A percentile compares a stretch with the other conserved stretches of the same genome.
Evolutionary conservation across 1,140 invertebrate species (phyloP).

Genomic region (Drosophila azteca): DNA sequence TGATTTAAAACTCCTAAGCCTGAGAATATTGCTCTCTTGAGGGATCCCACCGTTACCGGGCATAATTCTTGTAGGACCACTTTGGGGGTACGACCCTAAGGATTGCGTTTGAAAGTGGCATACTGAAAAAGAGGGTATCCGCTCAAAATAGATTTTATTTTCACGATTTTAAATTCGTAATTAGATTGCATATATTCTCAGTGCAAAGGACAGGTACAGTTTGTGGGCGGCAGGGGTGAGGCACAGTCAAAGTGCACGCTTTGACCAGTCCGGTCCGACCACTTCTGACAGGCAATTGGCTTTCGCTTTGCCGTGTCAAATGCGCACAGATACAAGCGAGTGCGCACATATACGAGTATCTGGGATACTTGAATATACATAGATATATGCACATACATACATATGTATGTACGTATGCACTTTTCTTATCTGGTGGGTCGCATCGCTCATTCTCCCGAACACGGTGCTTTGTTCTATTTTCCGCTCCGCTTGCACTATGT

Average conservation of each 20-base stretch:
- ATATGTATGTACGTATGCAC: constrained; percentile 16
- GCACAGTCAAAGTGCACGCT: constrained; percentile 29
- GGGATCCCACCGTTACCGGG: too few species aligned
- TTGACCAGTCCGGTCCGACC: constrained; percentile 21
- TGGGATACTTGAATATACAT: neutral
- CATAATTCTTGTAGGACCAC: too few species aligned
- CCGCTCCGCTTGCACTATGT: constrained; percentile 64
- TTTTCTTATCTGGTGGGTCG: constrained; percentile 42
- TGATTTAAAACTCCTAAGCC: too few species aligned
- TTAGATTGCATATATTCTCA: too few species aligned
- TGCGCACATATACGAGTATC: neutral
- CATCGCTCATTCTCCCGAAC: constrained; percentile 51
- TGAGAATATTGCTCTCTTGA: too few species aligned
- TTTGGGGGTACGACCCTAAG: too few species aligned
- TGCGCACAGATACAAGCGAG: neutral
- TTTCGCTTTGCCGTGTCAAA: constrained; percentile 27
- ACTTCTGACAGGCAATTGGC: constrained; percentile 47
- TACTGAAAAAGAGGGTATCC: too few species aligned
- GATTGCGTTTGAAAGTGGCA: too few species aligned
- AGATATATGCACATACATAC: too few species aligned
- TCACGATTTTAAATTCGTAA: too few species aligned
- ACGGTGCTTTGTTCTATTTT: constrained; percentile 43
- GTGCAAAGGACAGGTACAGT: too few species aligned
- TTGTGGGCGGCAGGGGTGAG: neutral
- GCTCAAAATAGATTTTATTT: too few species aligned